phyloP scores from a whole-genome alignment of 2,888 invertebrate genomes.

The Hyposoter didymator region DNA sequence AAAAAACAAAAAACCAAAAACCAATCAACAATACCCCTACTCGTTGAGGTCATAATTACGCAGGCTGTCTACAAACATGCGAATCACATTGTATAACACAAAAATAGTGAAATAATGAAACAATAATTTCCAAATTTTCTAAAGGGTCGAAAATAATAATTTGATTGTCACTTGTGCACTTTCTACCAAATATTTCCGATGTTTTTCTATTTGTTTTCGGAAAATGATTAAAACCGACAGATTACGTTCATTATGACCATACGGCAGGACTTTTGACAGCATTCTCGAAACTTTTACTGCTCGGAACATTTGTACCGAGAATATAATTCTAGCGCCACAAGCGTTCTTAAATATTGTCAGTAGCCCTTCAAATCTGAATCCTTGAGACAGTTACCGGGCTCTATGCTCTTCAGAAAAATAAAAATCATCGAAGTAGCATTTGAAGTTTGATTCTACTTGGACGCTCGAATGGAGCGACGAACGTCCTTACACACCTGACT shows the following conservation, averaged over 20 bases:
- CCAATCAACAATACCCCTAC: neutral
- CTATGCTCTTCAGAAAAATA: neutral
- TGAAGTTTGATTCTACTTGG: neutral
- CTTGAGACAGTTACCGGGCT: neutral
- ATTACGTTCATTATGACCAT: neutral
- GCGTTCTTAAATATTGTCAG: slow-evolving; percentile 32
- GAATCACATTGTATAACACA: neutral
- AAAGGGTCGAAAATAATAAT: neutral
- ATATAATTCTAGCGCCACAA: slow-evolving; percentile 17
- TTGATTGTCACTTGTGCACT: neutral
- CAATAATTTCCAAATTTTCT: neutral
- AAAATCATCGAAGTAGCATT: neutral
- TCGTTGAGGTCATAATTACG: neutral
- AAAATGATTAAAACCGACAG: neutral
- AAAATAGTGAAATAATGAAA: neutral
- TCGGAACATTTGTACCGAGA: neutral
- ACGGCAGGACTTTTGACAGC: slow-evolving; percentile 19
- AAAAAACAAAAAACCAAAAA: slow-evolving; percentile 2
- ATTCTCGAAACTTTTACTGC: slow-evolving; percentile 14
- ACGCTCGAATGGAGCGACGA: neutral
- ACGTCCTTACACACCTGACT: neutral
- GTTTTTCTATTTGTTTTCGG: neutral
- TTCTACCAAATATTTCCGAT: neutral
- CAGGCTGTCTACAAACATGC: neutral
- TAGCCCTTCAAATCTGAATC: slow-evolving; percentile 35